Evolutionary conservation across 2,888 invertebrate species (phyloP).

Genomic region (Hyalella azteca): DNA sequence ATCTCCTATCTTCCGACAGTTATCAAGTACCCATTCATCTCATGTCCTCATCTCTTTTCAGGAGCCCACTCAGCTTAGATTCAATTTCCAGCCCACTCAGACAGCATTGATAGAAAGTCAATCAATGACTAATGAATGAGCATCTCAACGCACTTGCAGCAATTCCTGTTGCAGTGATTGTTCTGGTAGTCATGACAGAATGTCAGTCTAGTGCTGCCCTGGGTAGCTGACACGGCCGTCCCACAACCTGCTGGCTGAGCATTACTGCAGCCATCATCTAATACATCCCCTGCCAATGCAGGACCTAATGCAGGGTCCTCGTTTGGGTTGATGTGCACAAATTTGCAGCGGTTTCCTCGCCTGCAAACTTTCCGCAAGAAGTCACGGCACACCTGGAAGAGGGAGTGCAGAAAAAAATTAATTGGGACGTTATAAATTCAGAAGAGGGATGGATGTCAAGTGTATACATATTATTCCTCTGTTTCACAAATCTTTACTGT

Average conservation of each 20-base stretch:
- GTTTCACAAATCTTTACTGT: not conserved
- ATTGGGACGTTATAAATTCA: not conserved
- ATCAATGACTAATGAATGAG: no score
- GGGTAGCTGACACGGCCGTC: conserved; percentile 33
- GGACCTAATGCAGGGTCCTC: conserved; percentile 61
- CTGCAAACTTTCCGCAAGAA: conserved; percentile 70
- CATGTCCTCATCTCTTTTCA: no score
- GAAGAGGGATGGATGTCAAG: no score
- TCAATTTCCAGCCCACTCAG: no score
- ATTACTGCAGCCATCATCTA: conserved; percentile 62
- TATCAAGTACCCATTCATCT: no score
- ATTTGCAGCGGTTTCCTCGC: conserved; percentile 70
- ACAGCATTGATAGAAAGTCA: no score
- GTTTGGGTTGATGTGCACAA: conserved; percentile 65
- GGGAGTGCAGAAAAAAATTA: not conserved
- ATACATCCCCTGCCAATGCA: conserved; percentile 60
- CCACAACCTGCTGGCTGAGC: conserved; percentile 64
- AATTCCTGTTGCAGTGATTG: conserved; percentile 74
- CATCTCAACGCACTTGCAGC: conserved; percentile 67
- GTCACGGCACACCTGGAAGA: conserved; percentile 66
- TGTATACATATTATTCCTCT: not conserved
- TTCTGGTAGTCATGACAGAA: conserved; percentile 74
- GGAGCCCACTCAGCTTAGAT: no score
- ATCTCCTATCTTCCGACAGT: no score
- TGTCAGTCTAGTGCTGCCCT: conserved; percentile 49